These are phyloP conservation scores for Odontocolon sp. DNA, from an alignment of 2,888 invertebrate genomes.

Conservation along the genomic window DNA sequence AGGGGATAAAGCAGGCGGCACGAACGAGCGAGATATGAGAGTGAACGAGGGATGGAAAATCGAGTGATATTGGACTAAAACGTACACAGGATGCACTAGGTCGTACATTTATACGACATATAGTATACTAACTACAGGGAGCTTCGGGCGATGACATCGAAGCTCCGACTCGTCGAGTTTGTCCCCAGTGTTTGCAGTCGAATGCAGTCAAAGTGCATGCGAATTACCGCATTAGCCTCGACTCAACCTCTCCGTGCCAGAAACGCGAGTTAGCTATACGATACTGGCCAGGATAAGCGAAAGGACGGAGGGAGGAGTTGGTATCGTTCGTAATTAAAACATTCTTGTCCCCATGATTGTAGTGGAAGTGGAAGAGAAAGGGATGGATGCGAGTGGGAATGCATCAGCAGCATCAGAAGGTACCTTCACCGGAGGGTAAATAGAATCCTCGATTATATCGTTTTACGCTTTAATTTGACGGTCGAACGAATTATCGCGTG, in stretches of 20 bases:
- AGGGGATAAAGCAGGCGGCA: too few species aligned
- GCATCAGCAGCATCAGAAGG: neutral
- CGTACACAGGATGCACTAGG: neutral
- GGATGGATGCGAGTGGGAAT: neutral
- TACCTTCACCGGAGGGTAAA: neutral
- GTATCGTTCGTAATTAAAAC: conserved; percentile 72
- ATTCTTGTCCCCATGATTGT: conserved; percentile 70
- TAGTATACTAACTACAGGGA: neutral
- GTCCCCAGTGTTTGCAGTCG: conserved; percentile 66
- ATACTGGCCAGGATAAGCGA: neutral
- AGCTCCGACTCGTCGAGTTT: conserved; percentile 72
- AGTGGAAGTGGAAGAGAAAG: conserved; percentile 2
- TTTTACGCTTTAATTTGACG: conserved; percentile 45
- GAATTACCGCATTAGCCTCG: conserved; percentile 77
- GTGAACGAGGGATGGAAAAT: too few species aligned
- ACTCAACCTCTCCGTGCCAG: conserved; percentile 4
- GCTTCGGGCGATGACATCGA: conserved; percentile 62
- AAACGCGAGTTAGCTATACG: neutral
- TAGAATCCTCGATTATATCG: conserved; percentile 45
- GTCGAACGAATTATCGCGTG: neutral
- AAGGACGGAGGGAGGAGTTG: neutral
- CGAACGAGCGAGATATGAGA: too few species aligned
- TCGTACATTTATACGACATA: neutral
- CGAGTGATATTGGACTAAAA: neutral
- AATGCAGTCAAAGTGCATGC: conserved; percentile 79